Evolutionary conservation across 2,113 vertebrate species (phyloP).

Genomic region (Zingel zingel): DNA sequence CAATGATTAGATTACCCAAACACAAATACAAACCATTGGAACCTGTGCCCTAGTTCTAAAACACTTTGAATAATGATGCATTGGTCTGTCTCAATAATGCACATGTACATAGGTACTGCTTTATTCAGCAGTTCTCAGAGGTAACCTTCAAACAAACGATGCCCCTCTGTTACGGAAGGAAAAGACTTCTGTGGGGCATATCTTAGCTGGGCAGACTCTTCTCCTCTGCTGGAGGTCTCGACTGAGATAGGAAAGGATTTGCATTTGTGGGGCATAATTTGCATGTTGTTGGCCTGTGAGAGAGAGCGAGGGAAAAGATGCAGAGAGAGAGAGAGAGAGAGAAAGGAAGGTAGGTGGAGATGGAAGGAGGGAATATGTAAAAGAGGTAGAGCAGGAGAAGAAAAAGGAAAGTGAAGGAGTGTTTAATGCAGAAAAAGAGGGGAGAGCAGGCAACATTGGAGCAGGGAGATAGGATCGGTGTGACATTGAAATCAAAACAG

Average conservation of each 20-base stretch:
- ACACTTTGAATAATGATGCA: not conserved
- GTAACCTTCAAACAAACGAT: constrained; percentile 59
- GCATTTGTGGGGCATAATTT: constrained; percentile 79
- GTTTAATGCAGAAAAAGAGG: constrained; percentile 16
- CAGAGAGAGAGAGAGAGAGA: constrained; percentile 5
- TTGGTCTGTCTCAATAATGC: not conserved
- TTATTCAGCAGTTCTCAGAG: constrained; percentile 39
- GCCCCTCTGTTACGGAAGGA: constrained; percentile 13
- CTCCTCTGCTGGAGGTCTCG: constrained; percentile 59
- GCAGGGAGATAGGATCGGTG: constrained; percentile 49
- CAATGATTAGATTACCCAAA: not conserved
- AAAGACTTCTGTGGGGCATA: constrained; percentile 12
- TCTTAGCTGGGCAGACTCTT: constrained; percentile 33
- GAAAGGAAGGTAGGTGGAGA: constrained; percentile 13
- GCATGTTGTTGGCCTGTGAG: constrained; percentile 67
- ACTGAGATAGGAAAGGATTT: constrained; percentile 65
- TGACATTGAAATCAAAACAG: constrained; percentile 76
- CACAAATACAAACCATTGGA: not conserved
- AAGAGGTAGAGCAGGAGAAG: constrained; percentile 13
- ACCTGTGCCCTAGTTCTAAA: not conserved
- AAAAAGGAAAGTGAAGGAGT: not conserved
- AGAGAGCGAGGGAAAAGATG: constrained; percentile 21
- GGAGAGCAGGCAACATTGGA: not conserved
- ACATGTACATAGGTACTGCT: constrained; percentile 7
- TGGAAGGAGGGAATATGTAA: constrained; percentile 11